A percentile compares a stretch with the other conserved stretches of the same genome.
These are phyloP conservation scores for Pecten maximus DNA, from an alignment of 2,888 invertebrate genomes.

Conservation along the genomic window DNA sequence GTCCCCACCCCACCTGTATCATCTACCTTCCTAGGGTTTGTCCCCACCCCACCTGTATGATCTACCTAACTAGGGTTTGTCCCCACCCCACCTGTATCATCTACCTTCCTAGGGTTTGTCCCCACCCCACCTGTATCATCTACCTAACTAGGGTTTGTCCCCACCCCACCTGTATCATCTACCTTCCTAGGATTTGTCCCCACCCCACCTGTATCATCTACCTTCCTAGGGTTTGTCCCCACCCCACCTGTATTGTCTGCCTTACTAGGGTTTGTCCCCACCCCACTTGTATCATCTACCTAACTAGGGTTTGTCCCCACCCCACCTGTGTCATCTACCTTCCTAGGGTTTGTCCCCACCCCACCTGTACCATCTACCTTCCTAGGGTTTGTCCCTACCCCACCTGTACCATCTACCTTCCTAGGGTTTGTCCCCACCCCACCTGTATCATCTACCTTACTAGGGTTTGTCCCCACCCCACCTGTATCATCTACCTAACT, in stretches of 20 bases:
- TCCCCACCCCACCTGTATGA: too few species aligned
- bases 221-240: not conserved
- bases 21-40: too few species aligned
- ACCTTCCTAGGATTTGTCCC: too few species aligned
- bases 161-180: not conserved
- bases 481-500: not conserved
- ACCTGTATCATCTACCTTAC: not conserved
- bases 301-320: not conserved
- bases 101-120: too few species aligned
- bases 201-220: not conserved
- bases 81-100: not conserved
- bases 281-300: not conserved
- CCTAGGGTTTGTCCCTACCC: not conserved
- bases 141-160: not conserved
- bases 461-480: not conserved
- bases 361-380: not conserved
- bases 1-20: not conserved
- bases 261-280: too few species aligned
- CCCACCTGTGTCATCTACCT: not conserved
- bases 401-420: not conserved
- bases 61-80: not conserved
- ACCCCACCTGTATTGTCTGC: not conserved
- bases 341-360: too few species aligned
- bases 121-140: too few species aligned
- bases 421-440: too few species aligned